Conservation (phyloP, 2,888 invertebrate species). For the Ecdyonurus torrentis region DNA sequence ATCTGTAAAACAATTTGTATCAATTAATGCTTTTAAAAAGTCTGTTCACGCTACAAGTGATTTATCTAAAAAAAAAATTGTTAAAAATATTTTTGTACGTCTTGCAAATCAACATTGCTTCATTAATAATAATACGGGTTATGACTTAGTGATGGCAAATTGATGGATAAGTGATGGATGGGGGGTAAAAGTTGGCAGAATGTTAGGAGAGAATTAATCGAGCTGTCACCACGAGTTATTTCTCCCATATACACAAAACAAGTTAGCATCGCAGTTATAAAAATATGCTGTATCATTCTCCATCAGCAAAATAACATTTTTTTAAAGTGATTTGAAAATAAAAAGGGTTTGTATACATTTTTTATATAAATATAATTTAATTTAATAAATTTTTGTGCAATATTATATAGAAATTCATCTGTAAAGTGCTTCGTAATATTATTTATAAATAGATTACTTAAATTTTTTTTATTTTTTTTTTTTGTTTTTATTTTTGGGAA, state of each 20-base stretch:
- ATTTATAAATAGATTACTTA: no score
- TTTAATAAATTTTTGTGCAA: no score
- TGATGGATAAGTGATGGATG: not conserved
- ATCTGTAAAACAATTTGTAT: not conserved
- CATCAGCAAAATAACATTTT: not conserved
- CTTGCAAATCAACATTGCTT: not conserved
- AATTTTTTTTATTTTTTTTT: no score
- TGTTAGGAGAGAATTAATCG: not conserved
- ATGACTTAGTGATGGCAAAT: constrained; percentile 4
- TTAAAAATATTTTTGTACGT: not conserved
- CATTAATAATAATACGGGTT: not conserved
- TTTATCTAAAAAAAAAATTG: not conserved
- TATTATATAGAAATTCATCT: no score
- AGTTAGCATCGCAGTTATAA: not conserved
- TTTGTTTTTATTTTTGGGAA: no score
- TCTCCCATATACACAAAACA: not conserved
- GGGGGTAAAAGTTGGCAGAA: not conserved
- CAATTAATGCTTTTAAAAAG: not conserved
- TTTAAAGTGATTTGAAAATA: not conserved
- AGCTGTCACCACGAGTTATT: not conserved
- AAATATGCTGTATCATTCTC: not conserved
- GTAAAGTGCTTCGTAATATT: no score
- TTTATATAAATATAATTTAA: no score
- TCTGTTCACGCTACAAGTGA: not conserved
- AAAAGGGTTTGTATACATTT: no score